Base-by-base conservation (phyloP, 2,797 vertebrate genomes). In the Brachyrhaphis roseni region DNA sequence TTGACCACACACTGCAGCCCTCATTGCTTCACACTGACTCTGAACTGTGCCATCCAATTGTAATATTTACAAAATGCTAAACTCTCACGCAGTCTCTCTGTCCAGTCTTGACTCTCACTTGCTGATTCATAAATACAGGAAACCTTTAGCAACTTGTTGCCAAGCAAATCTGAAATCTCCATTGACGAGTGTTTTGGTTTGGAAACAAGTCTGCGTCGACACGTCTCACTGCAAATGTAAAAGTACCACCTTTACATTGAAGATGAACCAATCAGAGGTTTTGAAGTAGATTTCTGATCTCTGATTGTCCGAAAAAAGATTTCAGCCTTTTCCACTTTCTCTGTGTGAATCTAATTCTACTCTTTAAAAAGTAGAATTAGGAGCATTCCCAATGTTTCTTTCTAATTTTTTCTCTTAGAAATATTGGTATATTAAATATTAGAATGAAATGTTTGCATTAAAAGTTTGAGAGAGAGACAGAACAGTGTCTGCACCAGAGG, bases 91-190 rank as follows among this genome's bases (percentile, higher is more conserved):
- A 57, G 80, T 57, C 53, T 49, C 39, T 74, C 62, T 31, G 34
- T 64, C 51, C 59, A 12, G 43, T 72, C 62, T 53, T 45, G 23
- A 66, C 72, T 84, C 66, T 88, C 26, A n/a, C 53, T 12, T 0
- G 53, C 53, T 55, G 53, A 12, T 55, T 55, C 78, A 62, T 77
- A 72, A 84, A 72, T 46, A 82, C 68, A 77, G 23, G 8, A 20
- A 62, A 45, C 45, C 43, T 31, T 47, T 23, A 49, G 51, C 18
- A 2, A 11, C 3, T 77, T 34, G 74, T 82, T 84, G 53, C 68
- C 80, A 78, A 84, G 84, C 55, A 64, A 43, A 74, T 53, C 47
- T n/a, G 71, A 66, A 81, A 13, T 80, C 85, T 82, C 74, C 71
- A 39, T 59, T 77, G 77, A 70, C 62, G 74, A 41, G 47, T 75